Evolutionary conservation across 2,888 invertebrate species (phyloP).

Genomic region (Cantharis lateralis): DNA sequence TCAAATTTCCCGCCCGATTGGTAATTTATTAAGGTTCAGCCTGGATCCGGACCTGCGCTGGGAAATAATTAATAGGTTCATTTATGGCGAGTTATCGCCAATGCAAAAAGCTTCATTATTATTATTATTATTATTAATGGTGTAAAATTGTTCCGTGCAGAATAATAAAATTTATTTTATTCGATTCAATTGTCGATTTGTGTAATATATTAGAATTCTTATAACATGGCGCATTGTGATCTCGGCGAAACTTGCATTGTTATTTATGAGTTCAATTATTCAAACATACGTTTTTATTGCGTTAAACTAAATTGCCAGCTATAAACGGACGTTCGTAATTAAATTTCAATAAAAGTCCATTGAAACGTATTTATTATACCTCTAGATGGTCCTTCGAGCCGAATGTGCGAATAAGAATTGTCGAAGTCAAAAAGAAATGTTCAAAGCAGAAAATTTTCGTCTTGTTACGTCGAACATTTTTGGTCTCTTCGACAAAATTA

Average conservation of each 20-base stretch:
- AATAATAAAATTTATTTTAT: not conserved
- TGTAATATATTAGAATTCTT: not conserved
- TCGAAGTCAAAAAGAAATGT: no score
- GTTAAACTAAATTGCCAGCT: not conserved
- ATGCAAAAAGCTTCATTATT: not conserved
- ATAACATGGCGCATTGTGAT: not conserved
- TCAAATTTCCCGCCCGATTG: not conserved
- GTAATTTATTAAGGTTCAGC: not conserved
- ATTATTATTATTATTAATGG: not conserved
- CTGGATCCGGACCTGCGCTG: not conserved
- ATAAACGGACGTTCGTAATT: not conserved
- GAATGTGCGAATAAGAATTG: not conserved
- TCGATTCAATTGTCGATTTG: not conserved
- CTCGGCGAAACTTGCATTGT: not conserved
- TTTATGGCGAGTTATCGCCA: not conserved
- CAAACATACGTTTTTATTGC: not conserved
- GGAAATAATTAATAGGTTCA: not conserved
- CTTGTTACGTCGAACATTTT: no score
- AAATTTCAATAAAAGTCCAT: not conserved
- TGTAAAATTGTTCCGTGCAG: not conserved
- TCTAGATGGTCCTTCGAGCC: not conserved
- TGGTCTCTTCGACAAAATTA: no score
- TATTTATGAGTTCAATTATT: not conserved
- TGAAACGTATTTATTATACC: not conserved
- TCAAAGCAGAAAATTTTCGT: no score